Conservation (phyloP, 2,888 invertebrate genomes). For the Ischnura elegans region DNA sequence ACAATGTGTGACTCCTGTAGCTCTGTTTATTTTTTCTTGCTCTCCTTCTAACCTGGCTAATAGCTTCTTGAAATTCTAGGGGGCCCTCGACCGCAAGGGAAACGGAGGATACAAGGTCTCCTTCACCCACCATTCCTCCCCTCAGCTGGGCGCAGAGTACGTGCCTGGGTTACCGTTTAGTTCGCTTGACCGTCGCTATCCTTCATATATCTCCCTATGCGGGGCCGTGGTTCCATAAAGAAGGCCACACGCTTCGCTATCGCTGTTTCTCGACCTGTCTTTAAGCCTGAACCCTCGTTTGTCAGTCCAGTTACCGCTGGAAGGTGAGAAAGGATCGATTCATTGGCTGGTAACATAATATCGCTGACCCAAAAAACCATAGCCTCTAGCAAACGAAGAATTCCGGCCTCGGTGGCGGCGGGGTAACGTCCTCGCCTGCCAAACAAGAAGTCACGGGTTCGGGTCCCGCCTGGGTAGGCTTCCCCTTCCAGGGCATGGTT, state of each 20-base stretch:
- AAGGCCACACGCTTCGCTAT: background rate
- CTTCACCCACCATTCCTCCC: background rate
- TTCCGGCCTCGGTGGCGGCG: no score
- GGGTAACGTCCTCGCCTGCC: no score
- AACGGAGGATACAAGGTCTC: background rate
- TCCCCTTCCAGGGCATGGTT: no score
- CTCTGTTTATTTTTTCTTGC: no score
- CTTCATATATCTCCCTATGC: background rate
- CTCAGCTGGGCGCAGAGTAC: no score
- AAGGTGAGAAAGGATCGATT: slow-evolving; percentile 15
- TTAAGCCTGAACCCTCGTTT: background rate
- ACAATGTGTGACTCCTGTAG: no score
- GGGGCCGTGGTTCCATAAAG: background rate
- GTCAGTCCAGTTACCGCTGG: background rate
- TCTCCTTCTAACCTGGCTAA: no score
- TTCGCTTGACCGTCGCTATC: background rate
- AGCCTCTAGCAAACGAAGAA: no score
- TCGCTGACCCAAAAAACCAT: background rate
- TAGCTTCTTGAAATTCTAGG: background rate
- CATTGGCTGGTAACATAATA: background rate
- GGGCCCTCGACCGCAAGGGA: background rate
- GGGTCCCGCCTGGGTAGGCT: no score
- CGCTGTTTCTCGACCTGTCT: background rate
- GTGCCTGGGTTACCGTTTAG: background rate
- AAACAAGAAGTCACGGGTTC: no score